These are phyloP conservation scores for Melolontha melolontha DNA, from an alignment of 2,888 invertebrate species.

Conservation along the genomic window DNA sequence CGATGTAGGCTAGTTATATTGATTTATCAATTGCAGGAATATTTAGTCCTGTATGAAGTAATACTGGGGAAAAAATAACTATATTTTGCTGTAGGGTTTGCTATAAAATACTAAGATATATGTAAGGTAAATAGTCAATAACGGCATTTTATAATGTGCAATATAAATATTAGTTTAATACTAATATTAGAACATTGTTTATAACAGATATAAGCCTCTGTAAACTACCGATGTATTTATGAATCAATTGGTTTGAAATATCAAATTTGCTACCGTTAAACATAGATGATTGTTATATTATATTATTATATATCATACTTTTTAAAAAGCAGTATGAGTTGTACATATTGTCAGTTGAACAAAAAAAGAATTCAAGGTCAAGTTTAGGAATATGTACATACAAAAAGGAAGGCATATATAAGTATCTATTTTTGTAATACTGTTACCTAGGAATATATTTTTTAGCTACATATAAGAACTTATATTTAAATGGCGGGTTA, in stretches of 20 bases:
- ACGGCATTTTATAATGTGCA: slow-evolving; percentile 18
- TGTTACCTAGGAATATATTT: too few species aligned
- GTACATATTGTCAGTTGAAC: too few species aligned
- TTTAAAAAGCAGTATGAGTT: too few species aligned
- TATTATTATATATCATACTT: too few species aligned
- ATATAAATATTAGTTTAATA: slow-evolving; percentile 32
- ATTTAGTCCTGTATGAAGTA: too few species aligned
- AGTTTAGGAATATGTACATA: slow-evolving; percentile 4
- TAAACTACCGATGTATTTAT: neutral
- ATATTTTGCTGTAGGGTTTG: neutral
- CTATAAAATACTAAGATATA: neutral
- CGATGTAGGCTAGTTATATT: too few species aligned
- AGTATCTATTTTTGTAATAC: slow-evolving; percentile 1
- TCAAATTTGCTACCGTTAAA: neutral
- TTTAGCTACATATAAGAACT: too few species aligned
- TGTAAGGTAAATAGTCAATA: too few species aligned
- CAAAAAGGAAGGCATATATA: too few species aligned
- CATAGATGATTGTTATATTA: neutral
- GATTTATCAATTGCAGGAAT: too few species aligned
- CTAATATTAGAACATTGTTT: slow-evolving; percentile 30
- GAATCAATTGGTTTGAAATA: neutral
- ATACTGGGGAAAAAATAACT: neutral
- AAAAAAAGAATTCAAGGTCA: slow-evolving; percentile 3
- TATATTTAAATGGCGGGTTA: too few species aligned
- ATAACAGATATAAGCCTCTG: slow-evolving; percentile 9